These are phyloP conservation scores for Macrotrachela quadricornifera DNA, from an alignment of 1,140 invertebrate species.

Conservation along the genomic window DNA sequence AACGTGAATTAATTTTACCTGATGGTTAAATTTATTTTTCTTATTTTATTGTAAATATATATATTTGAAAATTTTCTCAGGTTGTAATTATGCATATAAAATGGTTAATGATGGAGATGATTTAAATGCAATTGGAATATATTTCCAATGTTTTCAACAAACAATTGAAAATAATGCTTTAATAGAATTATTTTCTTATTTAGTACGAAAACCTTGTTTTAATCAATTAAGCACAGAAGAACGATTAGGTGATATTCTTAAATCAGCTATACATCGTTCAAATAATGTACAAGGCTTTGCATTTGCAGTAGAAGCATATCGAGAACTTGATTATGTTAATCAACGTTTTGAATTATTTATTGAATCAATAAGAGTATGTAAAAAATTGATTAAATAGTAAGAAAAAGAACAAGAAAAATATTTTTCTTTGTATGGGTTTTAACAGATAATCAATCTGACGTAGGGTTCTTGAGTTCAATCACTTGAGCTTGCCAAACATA, in stretches of 20 bases:
- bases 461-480: too few species aligned
- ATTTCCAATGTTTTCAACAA: conserved; percentile 66
- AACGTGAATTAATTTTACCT: not conserved
- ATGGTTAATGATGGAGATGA: conserved; percentile 51
- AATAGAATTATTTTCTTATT: conserved; percentile 63
- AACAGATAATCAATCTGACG: too few species aligned
- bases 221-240: conserved; percentile 68
- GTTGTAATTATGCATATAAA: conserved; percentile 44
- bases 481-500: too few species aligned
- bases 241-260: conserved; percentile 81
- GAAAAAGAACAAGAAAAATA: conserved; percentile 1
- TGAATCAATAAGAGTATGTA: conserved; percentile 39
- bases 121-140: conserved; percentile 60
- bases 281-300: conserved; percentile 63
- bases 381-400: conserved; percentile 1
- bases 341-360: conserved; percentile 66
- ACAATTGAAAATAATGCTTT: conserved; percentile 53
- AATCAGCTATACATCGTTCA: conserved; percentile 52
- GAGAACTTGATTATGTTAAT: conserved; percentile 58
- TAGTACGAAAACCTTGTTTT: conserved; percentile 72
- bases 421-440: not conserved
- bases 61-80: conserved; percentile 29
- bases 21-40: not conserved
- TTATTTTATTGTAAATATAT: not conserved
- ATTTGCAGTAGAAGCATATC: conserved; percentile 70